Evolutionary conservation across 2,113 vertebrate species (phyloP).

Genomic region (Eublepharis macularius): DNA sequence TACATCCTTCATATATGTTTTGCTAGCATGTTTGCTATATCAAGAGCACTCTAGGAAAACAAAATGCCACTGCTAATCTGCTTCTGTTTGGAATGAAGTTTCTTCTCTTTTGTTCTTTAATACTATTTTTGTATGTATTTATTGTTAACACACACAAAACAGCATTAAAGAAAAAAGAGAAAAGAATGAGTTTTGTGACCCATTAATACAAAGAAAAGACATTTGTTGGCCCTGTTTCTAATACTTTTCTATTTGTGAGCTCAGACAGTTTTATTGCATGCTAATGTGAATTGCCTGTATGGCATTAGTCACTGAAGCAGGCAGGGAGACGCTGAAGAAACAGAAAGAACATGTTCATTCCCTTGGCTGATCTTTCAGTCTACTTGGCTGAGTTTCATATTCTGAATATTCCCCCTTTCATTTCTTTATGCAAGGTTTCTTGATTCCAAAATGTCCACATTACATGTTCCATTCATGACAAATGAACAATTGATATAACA

Average conservation of each 20-base stretch:
- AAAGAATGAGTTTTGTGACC: not conserved
- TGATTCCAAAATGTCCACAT: constrained; percentile 8
- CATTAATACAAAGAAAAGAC: not conserved
- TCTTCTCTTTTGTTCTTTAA: not conserved
- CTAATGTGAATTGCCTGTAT: not conserved
- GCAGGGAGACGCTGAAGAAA: not conserved
- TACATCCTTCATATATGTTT: not conserved
- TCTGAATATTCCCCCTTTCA: constrained; percentile 32
- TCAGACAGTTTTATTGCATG: not conserved
- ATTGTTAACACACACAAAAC: not conserved
- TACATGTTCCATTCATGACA: not conserved
- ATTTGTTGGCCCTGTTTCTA: not conserved
- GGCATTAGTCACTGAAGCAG: not conserved
- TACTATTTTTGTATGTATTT: not conserved
- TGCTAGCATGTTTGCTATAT: not conserved
- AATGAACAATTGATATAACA: not conserved
- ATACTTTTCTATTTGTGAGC: not conserved
- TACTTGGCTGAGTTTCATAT: constrained; percentile 14
- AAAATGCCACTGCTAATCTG: constrained; percentile 1
- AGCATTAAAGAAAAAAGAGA: not conserved
- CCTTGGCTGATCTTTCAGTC: constrained; percentile 7
- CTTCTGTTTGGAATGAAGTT: not conserved
- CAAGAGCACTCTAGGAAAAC: not conserved
- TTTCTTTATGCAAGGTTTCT: constrained; percentile 40
- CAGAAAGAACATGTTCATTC: not conserved